Base-by-base conservation (phyloP, 2,888 invertebrate species). In the Andricus quercusramuli region DNA sequence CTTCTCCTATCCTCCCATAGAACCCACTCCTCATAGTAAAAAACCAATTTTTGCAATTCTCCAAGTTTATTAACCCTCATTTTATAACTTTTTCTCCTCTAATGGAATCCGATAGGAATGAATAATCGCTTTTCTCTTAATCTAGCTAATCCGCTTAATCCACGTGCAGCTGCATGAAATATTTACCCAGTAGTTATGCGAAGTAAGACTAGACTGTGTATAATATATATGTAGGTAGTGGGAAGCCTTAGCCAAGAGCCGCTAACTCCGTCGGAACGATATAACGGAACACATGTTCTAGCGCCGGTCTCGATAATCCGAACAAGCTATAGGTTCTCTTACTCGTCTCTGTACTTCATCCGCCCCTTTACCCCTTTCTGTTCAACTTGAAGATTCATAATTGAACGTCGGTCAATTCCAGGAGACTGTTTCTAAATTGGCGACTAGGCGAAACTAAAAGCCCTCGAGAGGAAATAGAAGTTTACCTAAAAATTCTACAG, bases 271-370 rank as follows among this genome's bases (percentile, higher is more conserved):
- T 82, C 85, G 87, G 86, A 89, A 88, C 90, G 90, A 91, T 91
- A 90, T 90, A 91, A 90, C 90, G 90, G 90, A 64, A 92, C 91
- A 92, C 91, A 90, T 92, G 91, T 92, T 92, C 89, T 89, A 85
- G 87, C 90, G 88, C 88, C 85, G 86, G 88, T 89, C 90, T 88
- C 89, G 88, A 89, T 91, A 91, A 91, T 91, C 91, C 90, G 87
- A 89, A 90, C 89, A 84, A 87, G 86, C 87, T 88, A 87, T 88
- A 89, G 88, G 83, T 78, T 79, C 74, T 32, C 74, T 32, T 56
- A 74, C 32, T 64, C 62, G 25, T 66, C 80, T 64, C 32, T 74
- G 44, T 77, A 78, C 47, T 56, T 74, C 25, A 64, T 74, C 22
- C n/a, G 9, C 41, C 67, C 74, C n/a, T 56, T n/a, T 56, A 9